A percentile compares a stretch with the other conserved stretches of the same genome.
phyloP scores from a whole-genome alignment of 2,797 vertebrate genomes.

The Sebastolobus alascanus region DNA sequence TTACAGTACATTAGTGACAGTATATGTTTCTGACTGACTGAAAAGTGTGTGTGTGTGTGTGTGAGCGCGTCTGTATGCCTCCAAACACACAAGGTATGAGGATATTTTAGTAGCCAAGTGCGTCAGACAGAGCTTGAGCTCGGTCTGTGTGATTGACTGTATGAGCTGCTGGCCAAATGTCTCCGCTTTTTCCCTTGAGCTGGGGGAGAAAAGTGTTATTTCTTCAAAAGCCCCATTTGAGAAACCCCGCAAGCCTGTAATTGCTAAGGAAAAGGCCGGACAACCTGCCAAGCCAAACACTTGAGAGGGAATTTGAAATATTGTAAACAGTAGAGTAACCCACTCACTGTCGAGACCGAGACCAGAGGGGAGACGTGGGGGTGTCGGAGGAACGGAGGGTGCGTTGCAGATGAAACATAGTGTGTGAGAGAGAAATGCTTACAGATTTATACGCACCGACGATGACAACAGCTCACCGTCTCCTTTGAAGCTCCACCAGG shows the following conservation, averaged over 20 bases:
- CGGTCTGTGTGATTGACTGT: constrained; percentile 79
- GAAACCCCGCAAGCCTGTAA: constrained; percentile 84
- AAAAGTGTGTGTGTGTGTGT: constrained; percentile 37
- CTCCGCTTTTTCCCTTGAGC: constrained; percentile 76
- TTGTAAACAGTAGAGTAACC: constrained; percentile 86
- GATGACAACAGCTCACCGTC: constrained; percentile 62
- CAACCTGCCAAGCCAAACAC: constrained; percentile 86
- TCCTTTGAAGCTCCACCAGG: constrained; percentile 60
- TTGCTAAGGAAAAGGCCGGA: constrained; percentile 81
- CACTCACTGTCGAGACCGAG: constrained; percentile 76
- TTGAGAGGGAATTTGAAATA: constrained; percentile 86
- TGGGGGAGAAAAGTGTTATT: constrained; percentile 83
- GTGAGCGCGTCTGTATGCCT: constrained; percentile 40
- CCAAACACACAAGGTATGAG: constrained; percentile 64
- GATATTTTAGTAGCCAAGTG: constrained; percentile 79
- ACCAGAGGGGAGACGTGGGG: constrained; percentile 36
- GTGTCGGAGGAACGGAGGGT: constrained; percentile 41
- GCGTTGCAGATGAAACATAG: constrained; percentile 61
- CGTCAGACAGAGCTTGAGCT: constrained; percentile 77
- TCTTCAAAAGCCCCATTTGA: constrained; percentile 87
- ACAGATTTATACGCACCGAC: constrained; percentile 66
- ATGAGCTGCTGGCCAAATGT: constrained; percentile 76
- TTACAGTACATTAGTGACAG: constrained; percentile 40
- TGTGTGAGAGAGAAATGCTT: constrained; percentile 69
- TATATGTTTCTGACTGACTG: constrained; percentile 22